Evolutionary conservation across 2,797 vertebrate species (phyloP), one percentile per base, ranked within the genome.

Genomic region (Phalloptychus januarius): DNA sequence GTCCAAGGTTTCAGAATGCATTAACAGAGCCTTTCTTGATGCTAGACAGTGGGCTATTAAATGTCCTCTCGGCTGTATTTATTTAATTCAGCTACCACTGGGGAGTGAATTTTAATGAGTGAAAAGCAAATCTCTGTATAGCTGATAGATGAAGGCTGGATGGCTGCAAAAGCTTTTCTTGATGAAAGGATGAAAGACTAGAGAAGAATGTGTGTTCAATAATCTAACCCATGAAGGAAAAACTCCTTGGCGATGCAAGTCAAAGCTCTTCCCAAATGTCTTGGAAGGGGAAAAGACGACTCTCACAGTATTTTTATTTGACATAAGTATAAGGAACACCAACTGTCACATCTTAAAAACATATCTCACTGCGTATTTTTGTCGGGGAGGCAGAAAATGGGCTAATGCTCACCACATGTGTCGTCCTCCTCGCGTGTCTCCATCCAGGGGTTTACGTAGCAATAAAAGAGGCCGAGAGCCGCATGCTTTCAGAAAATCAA

Each of bases 401-500:
- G 52, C 84, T 93, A 94, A 95, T 93, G 83, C 89, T 86, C 85
- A 84, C 91, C 94, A 94, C 85, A 91, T 95, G 94, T 92, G 86
- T 76, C 82, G 61, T 90, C 78, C 52, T 87, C 74, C 63, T 81
- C 81, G 75, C 46, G 78, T 45, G 74, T 90, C 80, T 89, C 83
- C 86, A 88, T 93, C 85, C 85, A 85, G 85, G 87, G 89, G 67
- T 93, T 93, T 90, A 91, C 83, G 74, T 80, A 85, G 87, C 90
- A 91, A 89, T 91, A 90, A 92, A 87, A 85, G 87, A 70, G 84
- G 80, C 91, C 83, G 89, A 83, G 92, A 88, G 86, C 78, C 75
- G 70, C 86, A 63, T 84, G 82, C 81, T 87, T 92, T 67, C 80
- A 87, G 83, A 85, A 84, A 87, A 88, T 88, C 77, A 81, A 92